Base-by-base conservation (phyloP, 1,140 invertebrate genomes). In the Macrobrachium rosenbergii region DNA sequence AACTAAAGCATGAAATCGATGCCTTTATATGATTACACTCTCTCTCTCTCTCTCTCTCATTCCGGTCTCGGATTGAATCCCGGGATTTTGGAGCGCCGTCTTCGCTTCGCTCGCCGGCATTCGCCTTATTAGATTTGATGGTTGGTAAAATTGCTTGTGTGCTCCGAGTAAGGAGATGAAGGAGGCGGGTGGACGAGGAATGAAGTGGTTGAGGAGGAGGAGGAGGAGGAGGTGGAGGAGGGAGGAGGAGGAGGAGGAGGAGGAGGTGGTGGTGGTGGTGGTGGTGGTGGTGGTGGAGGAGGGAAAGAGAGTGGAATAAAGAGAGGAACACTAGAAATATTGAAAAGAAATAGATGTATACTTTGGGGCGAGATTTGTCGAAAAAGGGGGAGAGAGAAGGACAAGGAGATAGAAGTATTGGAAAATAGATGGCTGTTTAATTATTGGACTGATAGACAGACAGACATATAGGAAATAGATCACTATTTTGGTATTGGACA, bases 171-270 rank as follows among this genome's bases (percentile, higher is more conserved):
- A 21, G 43, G 43, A 12, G 17, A 19, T 77, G 16, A 21, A 77
- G 43, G 75, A 52, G 75, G 43, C 16, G n/a, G 75, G 59, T 45
- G 59, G 75, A 43, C 37, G 45, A 58, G 75, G 23, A 77, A 77
- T 77, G 75, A 52, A 45, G 14, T 28, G 72, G 45, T 19, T 21
- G 21, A n/a, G 77, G 77, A 60, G 58, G 37, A 45, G 73, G 73
- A 45, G 23, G 1, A 17, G 23, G 16, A 17, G 37, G n/a, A 28
- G 73, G 73, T 5, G 23, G 17, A 75, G 5, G 73, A 75, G 11
- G 23, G 10, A n/a, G 11, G 5, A 28, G 52, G n/a, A 17, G 17
- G 6, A 11, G 45, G 11, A 19, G 5, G n/a, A 14, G 17, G 52
- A 63, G 11, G 59, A 28, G 8, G 5, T 12, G 45, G 77, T 62